phyloP scores from a whole-genome alignment of 2,797 vertebrate species.

The Gallinago solitaria region DNA sequence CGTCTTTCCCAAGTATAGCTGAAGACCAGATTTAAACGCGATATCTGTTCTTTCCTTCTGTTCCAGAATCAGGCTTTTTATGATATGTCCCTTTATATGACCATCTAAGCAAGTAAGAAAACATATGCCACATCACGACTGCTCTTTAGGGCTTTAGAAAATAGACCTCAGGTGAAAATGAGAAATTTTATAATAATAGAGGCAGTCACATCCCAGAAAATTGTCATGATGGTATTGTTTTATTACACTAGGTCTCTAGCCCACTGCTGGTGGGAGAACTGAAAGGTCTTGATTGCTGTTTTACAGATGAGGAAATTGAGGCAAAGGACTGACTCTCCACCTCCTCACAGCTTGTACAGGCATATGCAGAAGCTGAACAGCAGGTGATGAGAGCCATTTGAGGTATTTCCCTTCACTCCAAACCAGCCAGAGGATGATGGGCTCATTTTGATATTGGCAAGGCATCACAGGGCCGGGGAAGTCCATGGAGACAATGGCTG shows the following conservation, averaged over 20 bases:
- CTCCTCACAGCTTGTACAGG: neutral
- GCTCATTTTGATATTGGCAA: neutral
- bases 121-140: fast-evolving
- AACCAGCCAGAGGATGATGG: neutral
- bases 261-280: neutral
- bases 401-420: neutral
- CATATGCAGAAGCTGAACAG: neutral
- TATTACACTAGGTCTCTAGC: neutral
- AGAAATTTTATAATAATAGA: neutral
- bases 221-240: neutral
- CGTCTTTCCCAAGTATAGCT: neutral
- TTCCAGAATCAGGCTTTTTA: neutral
- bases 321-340: neutral
- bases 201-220: neutral
- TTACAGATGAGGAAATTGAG: neutral
- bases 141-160: neutral
- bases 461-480: neutral
- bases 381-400: neutral
- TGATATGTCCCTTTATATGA: neutral
- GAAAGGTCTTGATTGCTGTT: neutral
- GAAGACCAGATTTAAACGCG: neutral
- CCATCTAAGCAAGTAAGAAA: neutral
- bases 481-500: neutral
- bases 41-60: neutral
- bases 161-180: neutral